Evolutionary conservation across 2,888 invertebrate genomes (phyloP).

Genomic region (Ypsolopha scabrella): DNA sequence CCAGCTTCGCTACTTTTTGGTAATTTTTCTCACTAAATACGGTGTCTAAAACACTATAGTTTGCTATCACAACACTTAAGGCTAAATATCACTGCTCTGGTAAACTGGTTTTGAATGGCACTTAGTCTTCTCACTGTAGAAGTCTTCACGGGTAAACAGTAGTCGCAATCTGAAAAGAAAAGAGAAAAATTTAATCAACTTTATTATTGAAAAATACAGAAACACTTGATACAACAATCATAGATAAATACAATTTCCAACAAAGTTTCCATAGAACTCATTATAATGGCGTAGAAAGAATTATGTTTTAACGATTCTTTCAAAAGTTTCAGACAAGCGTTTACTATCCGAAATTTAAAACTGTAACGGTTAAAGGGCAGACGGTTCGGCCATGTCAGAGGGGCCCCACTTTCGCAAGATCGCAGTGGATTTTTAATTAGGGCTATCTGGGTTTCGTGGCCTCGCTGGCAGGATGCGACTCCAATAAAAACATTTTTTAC

Average conservation of each 20-base stretch:
- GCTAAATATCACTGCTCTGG: constrained; percentile 66
- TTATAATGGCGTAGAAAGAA: neutral
- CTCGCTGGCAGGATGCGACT: constrained; percentile 62
- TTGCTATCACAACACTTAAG: constrained; percentile 16
- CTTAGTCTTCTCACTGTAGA: constrained; percentile 48
- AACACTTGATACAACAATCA: too few relatives aligned
- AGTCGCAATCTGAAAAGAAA: constrained; percentile 35
- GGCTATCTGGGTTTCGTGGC: constrained; percentile 53
- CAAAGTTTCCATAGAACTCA: too few relatives aligned
- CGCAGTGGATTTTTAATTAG: constrained; percentile 59
- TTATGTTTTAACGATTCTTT: neutral
- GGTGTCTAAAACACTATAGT: constrained; percentile 35
- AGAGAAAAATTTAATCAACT: constrained; percentile 12
- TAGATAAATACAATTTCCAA: too few relatives aligned
- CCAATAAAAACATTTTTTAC: constrained; percentile 66
- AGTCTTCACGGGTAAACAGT: constrained; percentile 57
- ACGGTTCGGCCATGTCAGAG: constrained; percentile 35
- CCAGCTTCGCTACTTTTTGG: constrained; percentile 65
- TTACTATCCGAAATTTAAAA: constrained; percentile 1
- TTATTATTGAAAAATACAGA: too few relatives aligned
- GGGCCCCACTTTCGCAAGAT: constrained; percentile 48
- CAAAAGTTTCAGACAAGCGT: neutral
- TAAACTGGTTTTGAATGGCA: constrained; percentile 67
- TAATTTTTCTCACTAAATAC: constrained; percentile 53
- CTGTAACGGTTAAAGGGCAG: constrained; percentile 28